Evolutionary conservation across 2,113 vertebrate genomes (phyloP), one percentile per base, ranked within the genome.

Genomic region (Pteropus alecto): DNA sequence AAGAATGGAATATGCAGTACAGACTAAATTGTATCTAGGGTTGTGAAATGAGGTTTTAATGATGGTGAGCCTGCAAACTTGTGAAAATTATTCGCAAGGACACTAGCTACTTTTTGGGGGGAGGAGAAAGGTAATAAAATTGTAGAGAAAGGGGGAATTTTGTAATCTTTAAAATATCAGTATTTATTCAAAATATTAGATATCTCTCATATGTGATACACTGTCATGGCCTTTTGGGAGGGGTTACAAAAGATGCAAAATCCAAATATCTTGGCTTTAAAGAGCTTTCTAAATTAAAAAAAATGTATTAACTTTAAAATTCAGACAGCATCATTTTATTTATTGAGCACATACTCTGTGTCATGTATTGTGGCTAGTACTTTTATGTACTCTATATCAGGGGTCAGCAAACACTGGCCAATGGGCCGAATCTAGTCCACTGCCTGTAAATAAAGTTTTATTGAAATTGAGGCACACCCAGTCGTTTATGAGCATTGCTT

Each of bases 61-160:
- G 51, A 19, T 56, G 14, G 4, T 46, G n/a, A 84, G 38, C 76
- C 18, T 87, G 43, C 48, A 95, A 84, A 93, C 63, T 76, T 94
- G 43, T 81, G 60, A 65, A 95, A 94, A 41, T 43, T 86, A 92
- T 90, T 87, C 92, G 30, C 70, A 89, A 70, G 46, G 67, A 81
- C 33, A 78, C 35, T 84, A 79, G 21, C 41, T 93, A 54, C 16
- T n/a, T 84, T 85, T 63, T 46, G 0, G 7, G 77, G 38, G 68
- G 11, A 16, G 33, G 22, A 14, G 63, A 16, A 16, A 51, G 7
- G 3, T 70, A 56, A 60, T 82, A 86, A 95, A 78, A 71, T 46
- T 83, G 22, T 56, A 83, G 56, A 76, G 21, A 87, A 77, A 56
- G 7, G 21, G 9, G 9, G 3, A n/a, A 56, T 74, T 92, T 13